Evolutionary conservation across 2,888 invertebrate genomes (phyloP).

Genomic region (Eupeodes luniger): DNA sequence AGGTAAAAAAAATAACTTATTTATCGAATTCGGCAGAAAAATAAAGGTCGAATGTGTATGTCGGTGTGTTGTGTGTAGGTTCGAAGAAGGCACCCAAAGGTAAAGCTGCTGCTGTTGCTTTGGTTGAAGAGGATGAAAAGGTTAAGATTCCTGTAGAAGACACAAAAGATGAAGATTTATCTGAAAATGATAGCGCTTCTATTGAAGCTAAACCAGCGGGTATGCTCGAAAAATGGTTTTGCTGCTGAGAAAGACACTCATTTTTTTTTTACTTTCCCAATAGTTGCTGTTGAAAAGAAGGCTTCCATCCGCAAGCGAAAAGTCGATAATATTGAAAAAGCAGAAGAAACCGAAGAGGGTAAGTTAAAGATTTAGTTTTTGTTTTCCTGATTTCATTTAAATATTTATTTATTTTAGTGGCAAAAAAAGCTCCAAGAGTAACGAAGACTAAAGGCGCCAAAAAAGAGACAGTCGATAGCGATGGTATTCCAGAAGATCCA

Average conservation of each 20-base stretch:
- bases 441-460: slow-evolving; percentile 70
- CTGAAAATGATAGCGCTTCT: slow-evolving; percentile 39
- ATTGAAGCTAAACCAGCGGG: slow-evolving; percentile 41
- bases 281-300: slow-evolving; percentile 54
- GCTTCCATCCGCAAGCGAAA: slow-evolving; percentile 49
- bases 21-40: neutral
- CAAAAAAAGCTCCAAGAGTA: slow-evolving; percentile 52
- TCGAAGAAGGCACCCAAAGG: slow-evolving; percentile 45
- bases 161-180: neutral
- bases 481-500: slow-evolving; percentile 64
- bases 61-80: slow-evolving; percentile 3
- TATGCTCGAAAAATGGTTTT: slow-evolving; percentile 24
- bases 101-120: slow-evolving; percentile 17
- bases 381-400: neutral
- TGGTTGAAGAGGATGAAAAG: slow-evolving; percentile 12
- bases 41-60: neutral
- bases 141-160: slow-evolving; percentile 10
- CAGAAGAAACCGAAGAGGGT: slow-evolving; percentile 58
- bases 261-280: neutral
- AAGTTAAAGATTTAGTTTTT: neutral
- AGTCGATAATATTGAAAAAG: slow-evolving; percentile 48
- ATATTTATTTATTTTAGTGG: slow-evolving; percentile 17
- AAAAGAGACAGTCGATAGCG: slow-evolving; percentile 65
- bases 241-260: neutral
- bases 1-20: slow-evolving; percentile 8